A percentile compares a stretch with the other conserved stretches of the same genome.
Conservation (phyloP, 92 coral and sea anemone species). For the Galaxea fascicularis region DNA sequence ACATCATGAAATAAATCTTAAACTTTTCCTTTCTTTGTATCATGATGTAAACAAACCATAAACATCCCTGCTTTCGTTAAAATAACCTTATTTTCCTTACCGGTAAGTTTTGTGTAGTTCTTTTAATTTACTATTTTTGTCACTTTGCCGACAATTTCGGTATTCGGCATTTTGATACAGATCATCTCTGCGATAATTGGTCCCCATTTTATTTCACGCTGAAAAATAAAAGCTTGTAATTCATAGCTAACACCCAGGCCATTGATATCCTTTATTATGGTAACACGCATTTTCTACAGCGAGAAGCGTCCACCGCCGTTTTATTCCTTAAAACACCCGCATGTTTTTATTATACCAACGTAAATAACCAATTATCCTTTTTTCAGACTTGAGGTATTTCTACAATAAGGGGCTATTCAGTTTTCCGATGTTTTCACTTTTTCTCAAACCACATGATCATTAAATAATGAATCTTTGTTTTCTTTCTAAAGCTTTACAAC, state of each 20-base stretch:
- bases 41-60: constrained; percentile 24
- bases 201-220: constrained; percentile 2
- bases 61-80: constrained; percentile 26
- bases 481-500: constrained; percentile 19
- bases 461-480: constrained; percentile 30
- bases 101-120: not conserved
- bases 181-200: not conserved
- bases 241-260: constrained; percentile 1
- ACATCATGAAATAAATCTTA: constrained; percentile 12
- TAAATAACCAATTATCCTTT: not conserved
- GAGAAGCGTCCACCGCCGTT: not conserved
- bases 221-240: constrained; percentile 16
- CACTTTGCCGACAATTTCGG: no score
- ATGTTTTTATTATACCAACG: not conserved
- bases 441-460: constrained; percentile 21
- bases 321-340: not conserved
- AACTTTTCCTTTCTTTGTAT: constrained; percentile 18
- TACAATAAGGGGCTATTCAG: not conserved
- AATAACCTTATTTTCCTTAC: not conserved
- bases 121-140: not conserved
- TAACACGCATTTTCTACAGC: constrained; percentile 16
- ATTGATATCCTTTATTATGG: not conserved
- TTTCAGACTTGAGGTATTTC: not conserved
- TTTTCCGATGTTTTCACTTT: constrained; percentile 3
- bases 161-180: not conserved